Percentiles rank a stretch among this genome's conserved stretches.
Conservation (phyloP, 2,888 invertebrate genomes). For the Thereva nobilitata region DNA sequence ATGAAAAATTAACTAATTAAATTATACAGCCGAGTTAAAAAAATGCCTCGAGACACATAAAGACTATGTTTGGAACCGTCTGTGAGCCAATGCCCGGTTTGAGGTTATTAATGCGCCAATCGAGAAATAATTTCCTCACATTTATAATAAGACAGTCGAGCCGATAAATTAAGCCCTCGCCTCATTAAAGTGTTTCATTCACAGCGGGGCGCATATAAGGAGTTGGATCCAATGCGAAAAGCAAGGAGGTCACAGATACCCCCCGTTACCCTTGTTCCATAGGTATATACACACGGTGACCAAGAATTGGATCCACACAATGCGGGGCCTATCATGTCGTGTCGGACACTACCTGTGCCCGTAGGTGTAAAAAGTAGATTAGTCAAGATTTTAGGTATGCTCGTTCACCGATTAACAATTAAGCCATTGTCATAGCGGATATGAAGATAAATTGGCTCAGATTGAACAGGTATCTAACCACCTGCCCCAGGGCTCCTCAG, state of each 20-base stretch:
- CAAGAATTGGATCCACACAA: slow-evolving; percentile 4
- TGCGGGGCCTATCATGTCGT: slow-evolving; percentile 9
- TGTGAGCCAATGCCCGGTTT: slow-evolving; percentile 13
- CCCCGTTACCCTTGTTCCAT: slow-evolving; percentile 10
- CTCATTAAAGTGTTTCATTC: slow-evolving; percentile 38
- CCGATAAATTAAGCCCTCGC: slow-evolving; percentile 38
- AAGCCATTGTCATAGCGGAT: slow-evolving; percentile 35
- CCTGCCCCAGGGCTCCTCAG: slow-evolving; percentile 10
- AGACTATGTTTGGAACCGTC: slow-evolving; percentile 1
- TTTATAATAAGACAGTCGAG: slow-evolving; percentile 36
- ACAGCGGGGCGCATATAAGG: slow-evolving; percentile 26
- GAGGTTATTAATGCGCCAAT: slow-evolving; percentile 38
- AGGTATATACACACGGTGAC: slow-evolving; percentile 10
- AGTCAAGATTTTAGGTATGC: slow-evolving; percentile 33
- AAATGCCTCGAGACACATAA: slow-evolving; percentile 18
- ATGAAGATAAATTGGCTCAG: slow-evolving; percentile 36
- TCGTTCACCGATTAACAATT: slow-evolving; percentile 35
- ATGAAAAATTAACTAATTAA: slow-evolving; percentile 38
- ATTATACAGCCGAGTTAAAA: slow-evolving; percentile 32
- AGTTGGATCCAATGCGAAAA: slow-evolving; percentile 18
- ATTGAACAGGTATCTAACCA: slow-evolving; percentile 24
- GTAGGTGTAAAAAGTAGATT: slow-evolving; percentile 36
- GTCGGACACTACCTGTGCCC: slow-evolving; percentile 12
- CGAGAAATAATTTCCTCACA: slow-evolving; percentile 39
- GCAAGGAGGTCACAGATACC: slow-evolving; percentile 21